A percentile compares a stretch with the other conserved stretches of the same genome.
Conservation (phyloP, 2,888 invertebrate species). For the Drosophila glabriapex region DNA sequence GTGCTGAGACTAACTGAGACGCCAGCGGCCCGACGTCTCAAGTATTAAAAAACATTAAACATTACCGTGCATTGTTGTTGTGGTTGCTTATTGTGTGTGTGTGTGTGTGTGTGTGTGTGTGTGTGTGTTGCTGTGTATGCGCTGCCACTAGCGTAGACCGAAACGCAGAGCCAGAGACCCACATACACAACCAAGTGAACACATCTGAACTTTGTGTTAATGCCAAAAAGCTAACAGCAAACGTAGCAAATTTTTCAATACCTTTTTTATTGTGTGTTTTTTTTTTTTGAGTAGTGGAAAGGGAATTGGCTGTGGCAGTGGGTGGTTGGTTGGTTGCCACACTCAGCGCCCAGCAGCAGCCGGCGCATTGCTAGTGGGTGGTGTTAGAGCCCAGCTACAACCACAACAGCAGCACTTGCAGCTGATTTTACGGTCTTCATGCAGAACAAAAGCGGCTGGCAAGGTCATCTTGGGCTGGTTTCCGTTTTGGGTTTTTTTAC, state of each 20-base stretch:
- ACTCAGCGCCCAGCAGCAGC: slow-evolving; percentile 2
- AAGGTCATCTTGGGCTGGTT: slow-evolving; percentile 57
- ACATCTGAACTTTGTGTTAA: slow-evolving; percentile 78
- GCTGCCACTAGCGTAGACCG: slow-evolving; percentile 44
- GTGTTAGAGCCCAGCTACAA: slow-evolving; percentile 19
- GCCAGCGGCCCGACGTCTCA: slow-evolving; percentile 82
- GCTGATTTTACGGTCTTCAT: slow-evolving; percentile 48
- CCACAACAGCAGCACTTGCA: slow-evolving; percentile 37
- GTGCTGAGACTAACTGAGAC: slow-evolving; percentile 85
- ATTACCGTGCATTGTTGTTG: slow-evolving; percentile 68
- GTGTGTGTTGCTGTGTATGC: slow-evolving; percentile 9
- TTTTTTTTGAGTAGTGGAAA: slow-evolving; percentile 12
- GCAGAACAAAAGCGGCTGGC: slow-evolving; percentile 60
- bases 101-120: slow-evolving; percentile 13
- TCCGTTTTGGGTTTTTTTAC: slow-evolving; percentile 41
- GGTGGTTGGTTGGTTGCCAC: slow-evolving; percentile 30
- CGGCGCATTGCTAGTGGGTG: slow-evolving; percentile 34
- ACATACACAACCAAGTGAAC: slow-evolving; percentile 29
- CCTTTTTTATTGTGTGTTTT: slow-evolving; percentile 14
- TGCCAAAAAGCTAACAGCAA: slow-evolving; percentile 69
- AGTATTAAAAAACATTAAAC: slow-evolving; percentile 84
- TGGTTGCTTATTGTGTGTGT: slow-evolving; percentile 15
- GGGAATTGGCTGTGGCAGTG: slow-evolving; percentile 10
- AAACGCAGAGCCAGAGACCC: slow-evolving; percentile 20
- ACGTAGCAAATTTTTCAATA: slow-evolving; percentile 55